phyloP scores from a whole-genome alignment of 2,113 vertebrate genomes.

The Arothron firmamentum region DNA sequence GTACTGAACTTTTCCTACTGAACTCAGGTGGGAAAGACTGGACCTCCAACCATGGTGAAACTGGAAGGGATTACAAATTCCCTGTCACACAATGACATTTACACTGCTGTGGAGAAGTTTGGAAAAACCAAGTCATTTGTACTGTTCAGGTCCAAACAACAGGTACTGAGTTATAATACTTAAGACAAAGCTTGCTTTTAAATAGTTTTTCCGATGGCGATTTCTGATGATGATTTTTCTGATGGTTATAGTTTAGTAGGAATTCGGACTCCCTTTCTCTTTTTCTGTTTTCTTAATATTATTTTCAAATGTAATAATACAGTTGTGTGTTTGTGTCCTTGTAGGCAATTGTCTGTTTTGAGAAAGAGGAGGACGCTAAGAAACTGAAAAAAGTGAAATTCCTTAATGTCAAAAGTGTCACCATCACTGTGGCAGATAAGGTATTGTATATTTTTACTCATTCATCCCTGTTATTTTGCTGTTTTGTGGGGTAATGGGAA shows the following conservation, averaged over 20 bases:
- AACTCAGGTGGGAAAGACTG: conserved; percentile 4
- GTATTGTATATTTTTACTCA: conserved; percentile 20
- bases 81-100: conserved; percentile 25
- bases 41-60: conserved; percentile 24
- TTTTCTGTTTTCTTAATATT: neutral
- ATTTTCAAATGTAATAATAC: neutral
- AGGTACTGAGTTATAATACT: conserved; percentile 26
- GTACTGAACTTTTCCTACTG: neutral
- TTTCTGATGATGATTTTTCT: too few relatives aligned
- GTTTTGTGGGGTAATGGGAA: too few relatives aligned
- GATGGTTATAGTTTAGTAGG: neutral
- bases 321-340: neutral
- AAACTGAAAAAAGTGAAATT: conserved; percentile 46
- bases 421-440: conserved; percentile 25
- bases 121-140: conserved; percentile 47
- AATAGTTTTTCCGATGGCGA: too few relatives aligned
- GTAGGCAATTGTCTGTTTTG: conserved; percentile 64
- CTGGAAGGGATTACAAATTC: neutral
- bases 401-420: conserved; percentile 36
- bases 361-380: conserved; percentile 64
- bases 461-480: neutral
- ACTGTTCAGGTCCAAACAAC: conserved; percentile 3
- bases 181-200: neutral
- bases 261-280: neutral
- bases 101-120: neutral